phyloP scores from a whole-genome alignment of 2,888 invertebrate genomes.

The Ischnus inquisitorius region DNA sequence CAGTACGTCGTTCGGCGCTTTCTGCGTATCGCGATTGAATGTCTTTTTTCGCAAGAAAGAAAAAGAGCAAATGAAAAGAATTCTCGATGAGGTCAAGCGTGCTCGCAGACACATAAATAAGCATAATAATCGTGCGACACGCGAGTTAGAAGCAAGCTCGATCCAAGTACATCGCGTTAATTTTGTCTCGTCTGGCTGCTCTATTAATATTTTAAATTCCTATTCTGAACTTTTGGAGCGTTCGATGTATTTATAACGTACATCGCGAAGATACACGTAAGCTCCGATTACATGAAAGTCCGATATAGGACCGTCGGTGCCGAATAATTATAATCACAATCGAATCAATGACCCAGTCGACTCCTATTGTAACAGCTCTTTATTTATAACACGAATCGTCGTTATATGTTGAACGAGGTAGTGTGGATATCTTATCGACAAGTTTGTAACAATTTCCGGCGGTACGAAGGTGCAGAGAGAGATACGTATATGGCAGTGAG shows the following conservation, averaged over 20 bases:
- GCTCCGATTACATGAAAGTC: too few species aligned
- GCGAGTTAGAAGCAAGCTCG: too few species aligned
- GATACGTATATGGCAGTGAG: neutral
- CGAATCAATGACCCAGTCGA: neutral
- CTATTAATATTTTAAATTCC: neutral
- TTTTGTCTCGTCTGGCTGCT: neutral
- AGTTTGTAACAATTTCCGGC: conserved; percentile 32
- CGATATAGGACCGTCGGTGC: too few species aligned
- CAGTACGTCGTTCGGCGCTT: too few species aligned
- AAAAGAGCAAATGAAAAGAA: too few species aligned
- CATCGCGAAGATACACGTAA: too few species aligned
- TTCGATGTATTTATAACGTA: too few species aligned
- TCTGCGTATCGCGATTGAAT: too few species aligned
- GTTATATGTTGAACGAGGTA: neutral
- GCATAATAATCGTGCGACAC: too few species aligned
- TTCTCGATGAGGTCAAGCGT: too few species aligned
- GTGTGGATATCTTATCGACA: neutral
- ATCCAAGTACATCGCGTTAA: neutral
- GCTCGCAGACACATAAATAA: too few species aligned
- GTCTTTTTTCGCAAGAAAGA: too few species aligned
- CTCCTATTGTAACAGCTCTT: neutral
- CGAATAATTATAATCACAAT: neutral
- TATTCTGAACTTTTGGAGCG: neutral
- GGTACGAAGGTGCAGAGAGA: conserved; percentile 1
- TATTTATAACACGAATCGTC: neutral